Percentiles rank a stretch among this genome's conserved stretches.
Evolutionary conservation across 2,113 vertebrate species (phyloP).

Genomic region (Spermophilus dauricus): DNA sequence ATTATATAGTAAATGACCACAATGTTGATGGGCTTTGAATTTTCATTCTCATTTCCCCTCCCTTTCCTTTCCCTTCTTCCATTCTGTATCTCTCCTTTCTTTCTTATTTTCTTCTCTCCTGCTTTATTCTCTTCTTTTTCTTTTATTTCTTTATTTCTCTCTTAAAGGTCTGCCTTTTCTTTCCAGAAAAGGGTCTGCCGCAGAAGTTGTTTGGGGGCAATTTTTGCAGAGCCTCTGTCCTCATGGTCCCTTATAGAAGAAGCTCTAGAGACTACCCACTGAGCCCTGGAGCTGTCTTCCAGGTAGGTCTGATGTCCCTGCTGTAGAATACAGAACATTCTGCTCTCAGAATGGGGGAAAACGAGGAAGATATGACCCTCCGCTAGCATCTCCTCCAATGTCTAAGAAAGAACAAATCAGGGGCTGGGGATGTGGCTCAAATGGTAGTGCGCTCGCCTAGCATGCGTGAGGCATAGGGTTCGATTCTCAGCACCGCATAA

Average conservation of each 20-base stretch:
- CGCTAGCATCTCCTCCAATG: not conserved
- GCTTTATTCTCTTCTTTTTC: not conserved
- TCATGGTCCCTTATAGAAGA: not conserved
- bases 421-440: too few relatives aligned
- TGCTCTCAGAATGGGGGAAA: not conserved
- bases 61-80: not conserved
- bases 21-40: not conserved
- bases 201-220: not conserved
- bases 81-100: too few relatives aligned
- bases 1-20: not conserved
- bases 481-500: too few relatives aligned
- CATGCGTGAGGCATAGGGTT: too few relatives aligned
- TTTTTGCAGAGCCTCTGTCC: not conserved
- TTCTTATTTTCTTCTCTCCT: not conserved
- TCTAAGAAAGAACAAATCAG: not conserved
- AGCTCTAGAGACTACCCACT: not conserved
- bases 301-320: too few relatives aligned
- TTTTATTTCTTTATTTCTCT: not conserved
- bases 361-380: not conserved
- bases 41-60: not conserved
- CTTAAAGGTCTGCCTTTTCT: too few relatives aligned
- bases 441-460: too few relatives aligned
- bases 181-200: not conserved
- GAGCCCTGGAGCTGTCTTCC: not conserved
- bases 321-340: not conserved